Evolutionary conservation across 2,888 invertebrate genomes (phyloP).

Genomic region (Stegophylla sp.): DNA sequence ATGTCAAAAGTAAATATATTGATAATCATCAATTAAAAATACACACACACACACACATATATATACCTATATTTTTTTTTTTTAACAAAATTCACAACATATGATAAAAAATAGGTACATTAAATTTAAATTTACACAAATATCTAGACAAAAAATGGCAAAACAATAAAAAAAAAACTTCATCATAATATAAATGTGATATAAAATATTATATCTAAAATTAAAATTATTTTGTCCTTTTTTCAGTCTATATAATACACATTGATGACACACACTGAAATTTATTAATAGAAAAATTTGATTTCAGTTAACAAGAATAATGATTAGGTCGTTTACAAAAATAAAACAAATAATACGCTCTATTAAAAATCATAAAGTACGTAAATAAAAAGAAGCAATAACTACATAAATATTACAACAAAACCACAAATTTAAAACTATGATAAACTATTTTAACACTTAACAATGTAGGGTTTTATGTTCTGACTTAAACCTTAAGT

Average conservation of each 20-base stretch:
- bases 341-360: neutral
- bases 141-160: neutral
- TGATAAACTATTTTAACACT: neutral
- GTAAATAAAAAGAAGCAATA: neutral
- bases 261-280: neutral
- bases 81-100: neutral
- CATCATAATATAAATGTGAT: neutral
- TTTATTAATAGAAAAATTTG: neutral
- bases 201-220: neutral
- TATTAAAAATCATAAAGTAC: neutral
- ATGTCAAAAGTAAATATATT: no score
- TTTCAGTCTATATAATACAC: neutral
- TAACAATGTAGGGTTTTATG: no score
- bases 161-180: neutral
- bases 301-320: neutral
- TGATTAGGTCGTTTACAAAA: neutral
- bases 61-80: neutral
- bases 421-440: neutral
- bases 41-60: no score
- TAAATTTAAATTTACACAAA: constrained; percentile 4
- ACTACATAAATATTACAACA: neutral
- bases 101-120: neutral
- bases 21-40: no score
- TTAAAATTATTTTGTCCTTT: neutral
- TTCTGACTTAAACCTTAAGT: no score